These are phyloP conservation scores for Apostichopus leukothele DNA, from an alignment of 53 echinoderm and acorn worm genomes.

Conservation along the genomic window DNA sequence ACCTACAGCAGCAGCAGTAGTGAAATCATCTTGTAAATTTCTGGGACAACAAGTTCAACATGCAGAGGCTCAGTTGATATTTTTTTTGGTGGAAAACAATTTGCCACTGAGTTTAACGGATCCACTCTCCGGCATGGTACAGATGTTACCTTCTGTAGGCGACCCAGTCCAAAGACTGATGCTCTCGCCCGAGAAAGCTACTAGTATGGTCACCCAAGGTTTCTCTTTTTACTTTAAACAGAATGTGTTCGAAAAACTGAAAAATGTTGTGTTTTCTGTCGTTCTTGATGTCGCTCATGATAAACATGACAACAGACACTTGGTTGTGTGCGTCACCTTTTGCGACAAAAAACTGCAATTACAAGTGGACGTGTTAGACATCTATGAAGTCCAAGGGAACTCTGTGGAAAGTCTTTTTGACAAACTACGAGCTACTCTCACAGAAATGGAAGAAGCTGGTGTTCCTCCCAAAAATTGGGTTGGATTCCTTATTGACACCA, in stretches of 20 bases:
- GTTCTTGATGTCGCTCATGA: conserved; percentile 4
- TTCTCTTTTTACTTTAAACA: conserved; percentile 1
- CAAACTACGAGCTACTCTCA: conserved; percentile 24
- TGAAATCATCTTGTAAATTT: background rate
- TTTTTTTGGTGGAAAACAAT: conserved; percentile 36
- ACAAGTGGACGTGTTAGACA: conserved; percentile 37
- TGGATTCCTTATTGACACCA: conserved; percentile 34
- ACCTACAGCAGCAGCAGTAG: background rate
- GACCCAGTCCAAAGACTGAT: conserved; percentile 28
- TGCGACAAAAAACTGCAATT: conserved; percentile 33
- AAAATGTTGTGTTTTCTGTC: conserved; percentile 12
- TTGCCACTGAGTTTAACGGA: conserved; percentile 36
- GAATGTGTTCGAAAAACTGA: conserved; percentile 17
- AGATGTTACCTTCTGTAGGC: conserved; percentile 17
- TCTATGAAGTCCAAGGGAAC: background rate
- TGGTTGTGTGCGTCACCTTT: conserved; percentile 22
- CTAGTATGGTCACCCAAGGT: conserved; percentile 9
- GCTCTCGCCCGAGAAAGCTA: background rate
- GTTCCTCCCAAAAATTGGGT: conserved; percentile 23
- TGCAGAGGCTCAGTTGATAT: conserved; percentile 25
- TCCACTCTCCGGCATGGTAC: conserved; percentile 2
- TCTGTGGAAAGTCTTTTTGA: conserved; percentile 23
- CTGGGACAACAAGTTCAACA: conserved; percentile 26
- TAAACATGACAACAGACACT: conserved; percentile 5
- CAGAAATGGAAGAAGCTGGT: conserved; percentile 21